Base-by-base conservation (phyloP, 2,113 vertebrate species). In the Oxyura jamaicensis region DNA sequence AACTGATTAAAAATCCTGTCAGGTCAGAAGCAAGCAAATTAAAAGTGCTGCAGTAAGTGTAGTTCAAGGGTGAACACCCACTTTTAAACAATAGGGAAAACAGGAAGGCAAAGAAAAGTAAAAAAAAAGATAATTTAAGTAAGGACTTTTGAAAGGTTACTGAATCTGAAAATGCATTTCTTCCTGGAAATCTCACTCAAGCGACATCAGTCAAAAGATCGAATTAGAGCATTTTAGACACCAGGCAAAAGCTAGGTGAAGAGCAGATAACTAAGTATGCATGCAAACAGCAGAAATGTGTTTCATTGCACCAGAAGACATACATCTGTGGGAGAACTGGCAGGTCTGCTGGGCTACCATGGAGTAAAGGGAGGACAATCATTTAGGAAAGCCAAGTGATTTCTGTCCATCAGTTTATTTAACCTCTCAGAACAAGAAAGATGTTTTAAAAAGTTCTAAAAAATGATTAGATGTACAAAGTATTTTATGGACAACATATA, bases 321-420 rank as follows among this genome's bases (percentile, higher is more conserved):
- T 9, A 31, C 5, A 82, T 78, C 62, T 76, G 44, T 8, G 13
- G 19, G 33, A 84, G 77, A 93, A 84, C 39, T 89, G 77, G 74
- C 35, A 91, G 89, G 73, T 84, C 88, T 89, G 60, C 60, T 83
- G 59, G 88, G 94, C 73, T 96, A 55, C 73, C 69, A 84, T 29
- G 91, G 83, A 91, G 26, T 58, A 78, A 84, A 93, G 21, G 91
- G 83, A 89, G 56, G 42, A 82, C 35, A 65, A n/a, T 11, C 25
- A 46, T 22, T 53, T 48, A 25, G 17, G 23, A 76, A 86, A 91
- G 53, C 53, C 26, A 91, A 77, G 6, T 55, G 46, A 83, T 42
- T 89, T 88, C 56, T 91, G 48, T 78, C 35, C 25, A 48, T 84
- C 76, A 74, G 26, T 29, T 86, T 78, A 52, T 74, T 92, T 78